Conservation (phyloP, 2,797 vertebrate genomes). For the Tarsius wallacei region DNA sequence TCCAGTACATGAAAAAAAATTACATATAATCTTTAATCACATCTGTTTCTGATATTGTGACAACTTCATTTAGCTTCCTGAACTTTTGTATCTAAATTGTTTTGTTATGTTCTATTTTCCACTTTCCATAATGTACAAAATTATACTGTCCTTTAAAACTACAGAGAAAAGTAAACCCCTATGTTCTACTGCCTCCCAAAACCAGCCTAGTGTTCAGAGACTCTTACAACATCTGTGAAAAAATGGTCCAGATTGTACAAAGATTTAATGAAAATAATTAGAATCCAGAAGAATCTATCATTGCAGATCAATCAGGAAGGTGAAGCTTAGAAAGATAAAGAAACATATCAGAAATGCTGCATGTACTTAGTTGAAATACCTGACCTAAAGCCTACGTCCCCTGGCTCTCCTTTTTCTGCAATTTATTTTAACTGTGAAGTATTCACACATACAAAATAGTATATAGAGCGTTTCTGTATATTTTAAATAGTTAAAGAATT, state of each 20-base stretch:
- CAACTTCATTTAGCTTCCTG: conserved; percentile 34
- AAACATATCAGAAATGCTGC: neutral
- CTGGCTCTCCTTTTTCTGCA: neutral
- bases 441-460: neutral
- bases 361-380: neutral
- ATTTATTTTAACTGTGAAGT: neutral
- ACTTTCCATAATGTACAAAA: neutral
- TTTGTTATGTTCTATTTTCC: neutral
- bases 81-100: conserved; percentile 54
- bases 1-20: conserved; percentile 37
- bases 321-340: neutral
- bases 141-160: neutral
- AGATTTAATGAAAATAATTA: neutral
- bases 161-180: neutral
- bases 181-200: neutral
- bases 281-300: neutral
- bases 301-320: neutral
- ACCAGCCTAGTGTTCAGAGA: neutral
- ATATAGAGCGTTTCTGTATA: neutral
- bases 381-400: neutral
- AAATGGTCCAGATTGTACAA: neutral
- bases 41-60: conserved; percentile 50
- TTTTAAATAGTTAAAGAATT: neutral
- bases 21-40: neutral
- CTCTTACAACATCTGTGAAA: neutral